Conservation (phyloP, 2,113 vertebrate genomes). For the Columba livia region DNA sequence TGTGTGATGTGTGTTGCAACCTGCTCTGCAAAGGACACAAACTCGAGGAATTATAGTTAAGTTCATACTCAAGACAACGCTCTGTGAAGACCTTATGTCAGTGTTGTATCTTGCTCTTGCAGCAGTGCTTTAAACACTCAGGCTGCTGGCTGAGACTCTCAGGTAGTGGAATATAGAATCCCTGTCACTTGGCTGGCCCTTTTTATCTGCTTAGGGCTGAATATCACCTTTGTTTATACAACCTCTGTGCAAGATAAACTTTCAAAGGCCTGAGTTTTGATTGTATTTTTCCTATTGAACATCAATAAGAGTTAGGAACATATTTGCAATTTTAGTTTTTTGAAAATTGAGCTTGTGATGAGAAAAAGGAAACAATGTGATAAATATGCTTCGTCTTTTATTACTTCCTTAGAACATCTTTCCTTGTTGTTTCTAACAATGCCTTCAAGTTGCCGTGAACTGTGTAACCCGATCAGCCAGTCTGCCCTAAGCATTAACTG, state of each 20-base stretch:
- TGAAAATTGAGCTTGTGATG: neutral
- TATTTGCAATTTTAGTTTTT: neutral
- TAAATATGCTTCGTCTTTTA: neutral
- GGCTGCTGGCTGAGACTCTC: neutral
- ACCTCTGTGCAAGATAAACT: neutral
- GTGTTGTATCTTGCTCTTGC: neutral
- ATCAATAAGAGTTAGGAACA: rapidly evolving
- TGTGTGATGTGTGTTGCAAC: neutral
- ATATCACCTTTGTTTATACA: neutral
- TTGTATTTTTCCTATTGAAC: neutral
- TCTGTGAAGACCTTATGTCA: neutral
- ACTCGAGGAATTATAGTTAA: neutral
- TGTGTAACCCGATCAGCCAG: rapidly evolving
- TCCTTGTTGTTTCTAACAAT: neutral
- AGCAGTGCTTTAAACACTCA: neutral
- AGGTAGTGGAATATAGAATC: neutral
- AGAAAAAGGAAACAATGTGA: neutral
- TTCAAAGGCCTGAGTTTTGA: neutral
- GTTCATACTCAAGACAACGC: neutral
- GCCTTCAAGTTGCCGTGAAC: neutral
- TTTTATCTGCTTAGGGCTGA: neutral
- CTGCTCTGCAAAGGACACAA: neutral
- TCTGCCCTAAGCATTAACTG: neutral
- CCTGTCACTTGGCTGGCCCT: neutral
- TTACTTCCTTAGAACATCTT: neutral